These are phyloP conservation scores for Petrolisthes manimaculis DNA, from an alignment of 2,888 invertebrate species.

Conservation along the genomic window DNA sequence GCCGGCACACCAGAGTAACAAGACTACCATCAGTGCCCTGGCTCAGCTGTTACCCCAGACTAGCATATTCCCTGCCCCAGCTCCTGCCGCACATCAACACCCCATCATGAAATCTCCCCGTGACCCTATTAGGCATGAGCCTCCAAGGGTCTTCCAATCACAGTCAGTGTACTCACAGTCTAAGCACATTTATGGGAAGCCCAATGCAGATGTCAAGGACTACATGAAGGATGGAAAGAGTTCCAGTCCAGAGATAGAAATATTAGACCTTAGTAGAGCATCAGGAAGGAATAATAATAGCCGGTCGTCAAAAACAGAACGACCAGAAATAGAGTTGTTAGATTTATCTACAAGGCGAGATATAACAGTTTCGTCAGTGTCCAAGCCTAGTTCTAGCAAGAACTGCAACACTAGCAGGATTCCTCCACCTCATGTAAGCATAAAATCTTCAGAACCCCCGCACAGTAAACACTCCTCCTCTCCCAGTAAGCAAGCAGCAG, in stretches of 20 bases:
- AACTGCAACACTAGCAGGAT: slow-evolving; percentile 54
- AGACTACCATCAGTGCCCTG: slow-evolving; percentile 65
- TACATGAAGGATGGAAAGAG: slow-evolving; percentile 48
- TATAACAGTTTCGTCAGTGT: slow-evolving; percentile 64
- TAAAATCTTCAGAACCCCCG: slow-evolving; percentile 53
- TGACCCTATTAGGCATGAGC: slow-evolving; percentile 60
- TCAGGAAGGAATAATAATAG: slow-evolving; percentile 45
- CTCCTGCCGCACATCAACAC: slow-evolving; percentile 63
- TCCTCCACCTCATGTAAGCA: slow-evolving; percentile 64
- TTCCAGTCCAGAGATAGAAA: slow-evolving; percentile 65
- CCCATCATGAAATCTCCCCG: slow-evolving; percentile 45
- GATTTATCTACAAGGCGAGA: slow-evolving; percentile 64
- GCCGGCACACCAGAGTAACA: slow-evolving; percentile 65
- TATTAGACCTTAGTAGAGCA: slow-evolving; percentile 63
- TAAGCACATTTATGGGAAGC: slow-evolving; percentile 65
- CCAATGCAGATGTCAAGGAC: slow-evolving; percentile 56
- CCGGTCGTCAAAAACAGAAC: slow-evolving; percentile 43
- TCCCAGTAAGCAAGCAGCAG: slow-evolving; percentile 46
- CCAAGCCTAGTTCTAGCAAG: slow-evolving; percentile 60
- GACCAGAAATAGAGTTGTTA: slow-evolving; percentile 63
- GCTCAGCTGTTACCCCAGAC: slow-evolving; percentile 65
- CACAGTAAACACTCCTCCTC: slow-evolving; percentile 29
- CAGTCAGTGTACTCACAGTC: slow-evolving; percentile 63
- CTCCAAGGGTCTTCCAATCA: slow-evolving; percentile 64
- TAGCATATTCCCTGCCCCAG: slow-evolving; percentile 65